phyloP scores from a whole-genome alignment of 2,888 invertebrate genomes.

The Xylophagus ater region DNA sequence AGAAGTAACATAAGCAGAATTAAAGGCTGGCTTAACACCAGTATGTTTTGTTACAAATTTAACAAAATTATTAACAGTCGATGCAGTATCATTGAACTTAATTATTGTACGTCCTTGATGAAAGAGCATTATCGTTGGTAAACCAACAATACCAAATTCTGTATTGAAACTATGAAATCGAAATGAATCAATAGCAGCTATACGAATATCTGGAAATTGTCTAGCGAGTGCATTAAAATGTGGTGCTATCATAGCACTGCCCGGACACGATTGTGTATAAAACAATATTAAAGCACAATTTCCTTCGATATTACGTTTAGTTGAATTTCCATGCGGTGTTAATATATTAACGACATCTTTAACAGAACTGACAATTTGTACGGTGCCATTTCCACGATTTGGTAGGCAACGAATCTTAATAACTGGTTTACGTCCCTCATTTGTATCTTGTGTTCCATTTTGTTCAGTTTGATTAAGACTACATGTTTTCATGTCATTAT shows the following conservation, averaged over 20 bases:
- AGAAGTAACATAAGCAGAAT: constrained; percentile 56
- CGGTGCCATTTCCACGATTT: constrained; percentile 19
- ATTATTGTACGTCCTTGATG: constrained; percentile 79
- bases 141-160: constrained; percentile 81
- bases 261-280: constrained; percentile 81
- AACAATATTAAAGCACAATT: constrained; percentile 74
- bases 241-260: constrained; percentile 81
- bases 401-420: constrained; percentile 33
- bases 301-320: constrained; percentile 50
- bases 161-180: constrained; percentile 75
- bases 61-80: constrained; percentile 66
- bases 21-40: constrained; percentile 48
- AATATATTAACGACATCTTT: constrained; percentile 33
- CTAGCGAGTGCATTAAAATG: constrained; percentile 82
- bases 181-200: constrained; percentile 83
- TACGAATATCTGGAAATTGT: constrained; percentile 73
- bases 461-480: no score
- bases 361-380: constrained; percentile 29
- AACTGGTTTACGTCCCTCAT: constrained; percentile 29
- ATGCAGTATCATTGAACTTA: constrained; percentile 72
- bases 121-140: constrained; percentile 79
- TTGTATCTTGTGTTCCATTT: no score
- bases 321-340: constrained; percentile 34
- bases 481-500: constrained; percentile 25
- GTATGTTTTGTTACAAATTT: constrained; percentile 69